These are phyloP conservation scores for Cephus pygmeus DNA, from an alignment of 2,888 invertebrate genomes.

Conservation along the genomic window DNA sequence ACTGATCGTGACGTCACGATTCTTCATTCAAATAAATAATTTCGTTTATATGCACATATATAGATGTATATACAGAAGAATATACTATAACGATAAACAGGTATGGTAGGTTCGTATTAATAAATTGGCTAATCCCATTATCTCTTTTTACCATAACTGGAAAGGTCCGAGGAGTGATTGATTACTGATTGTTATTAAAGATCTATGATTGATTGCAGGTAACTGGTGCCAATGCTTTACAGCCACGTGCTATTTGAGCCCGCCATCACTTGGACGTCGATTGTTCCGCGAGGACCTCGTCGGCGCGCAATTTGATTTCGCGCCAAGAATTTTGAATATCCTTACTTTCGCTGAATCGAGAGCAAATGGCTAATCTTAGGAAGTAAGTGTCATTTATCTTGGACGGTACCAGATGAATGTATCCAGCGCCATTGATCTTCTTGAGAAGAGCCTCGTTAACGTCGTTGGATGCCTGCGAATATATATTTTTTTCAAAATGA, in stretches of 20 bases:
- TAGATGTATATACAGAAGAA: too few species aligned
- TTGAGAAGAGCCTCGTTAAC: slow-evolving; percentile 84
- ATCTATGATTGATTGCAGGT: slow-evolving; percentile 61
- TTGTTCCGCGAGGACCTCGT: slow-evolving; percentile 71
- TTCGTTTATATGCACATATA: too few species aligned
- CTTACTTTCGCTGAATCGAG: slow-evolving; percentile 81
- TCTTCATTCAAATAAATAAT: too few species aligned
- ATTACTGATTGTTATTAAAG: neutral
- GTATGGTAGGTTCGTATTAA: too few species aligned
- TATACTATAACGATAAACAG: too few species aligned
- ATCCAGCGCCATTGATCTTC: slow-evolving; percentile 87
- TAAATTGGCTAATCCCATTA: too few species aligned
- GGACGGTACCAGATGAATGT: slow-evolving; percentile 93
- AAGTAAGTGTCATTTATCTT: slow-evolving; percentile 87
- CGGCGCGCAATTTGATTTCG: slow-evolving; percentile 81
- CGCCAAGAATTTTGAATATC: slow-evolving; percentile 91
- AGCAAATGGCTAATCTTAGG: slow-evolving; percentile 90
- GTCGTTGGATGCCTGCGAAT: slow-evolving; percentile 77
- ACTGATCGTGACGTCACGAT: too few species aligned
- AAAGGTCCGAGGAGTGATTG: too few species aligned
- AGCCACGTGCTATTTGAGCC: slow-evolving; percentile 59
- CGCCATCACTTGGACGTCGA: slow-evolving; percentile 64
- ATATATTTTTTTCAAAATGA: slow-evolving; percentile 6
- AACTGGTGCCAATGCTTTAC: slow-evolving; percentile 53
- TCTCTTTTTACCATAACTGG: too few species aligned